Base-by-base conservation (phyloP, 1,140 invertebrate species). In the Tetragonula clypearis region DNA sequence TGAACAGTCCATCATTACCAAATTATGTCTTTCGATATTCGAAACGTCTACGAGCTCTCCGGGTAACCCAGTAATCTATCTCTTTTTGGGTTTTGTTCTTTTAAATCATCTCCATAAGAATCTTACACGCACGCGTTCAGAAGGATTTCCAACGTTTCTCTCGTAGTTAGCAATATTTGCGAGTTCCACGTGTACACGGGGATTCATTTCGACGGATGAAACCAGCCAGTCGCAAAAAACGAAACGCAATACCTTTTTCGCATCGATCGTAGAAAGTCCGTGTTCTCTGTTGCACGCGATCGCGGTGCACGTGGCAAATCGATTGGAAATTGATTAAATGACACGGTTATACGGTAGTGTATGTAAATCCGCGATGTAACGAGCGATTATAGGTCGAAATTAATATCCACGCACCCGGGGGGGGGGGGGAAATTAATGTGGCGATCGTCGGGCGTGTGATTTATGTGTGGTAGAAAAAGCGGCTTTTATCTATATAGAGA, bases 261-360 rank as follows among this genome's bases (percentile, higher is more conserved):
- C 23, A 30, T 6, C 65, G 65, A 0, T 17, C n/a, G 0, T n/a
- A 1, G 12, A 21, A 4, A 14, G 3, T 62, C 23, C 11, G 60
- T 14, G 8, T 21, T 72, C 15, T 1, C 19, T 4, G 6, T 23
- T 2, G 3, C 19, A 19, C 4, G 21, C 3, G 30, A 19, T n/a
- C 14, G 5, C 21, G 35, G 49, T 35, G 17, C 21, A n/a, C 41
- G 23, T 11, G 41, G 72, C 19, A 23, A 78, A 83, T 79, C 69
- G 81, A 77, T 82, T 49, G 23, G 60, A 30, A 77, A 82, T 82
- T 23, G 73, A 82, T 82, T 78, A 56, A 78, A 83, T 30, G 81
- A 30, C 65, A 75, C 19, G 74, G 62, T 82, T 56, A 55, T 23
- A 23, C 62, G 62, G 26, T 21, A 62, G 56, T 82, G 56, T 75